These are phyloP conservation scores for Eurois occulta DNA, from an alignment of 2,888 invertebrate genomes.

Conservation along the genomic window DNA sequence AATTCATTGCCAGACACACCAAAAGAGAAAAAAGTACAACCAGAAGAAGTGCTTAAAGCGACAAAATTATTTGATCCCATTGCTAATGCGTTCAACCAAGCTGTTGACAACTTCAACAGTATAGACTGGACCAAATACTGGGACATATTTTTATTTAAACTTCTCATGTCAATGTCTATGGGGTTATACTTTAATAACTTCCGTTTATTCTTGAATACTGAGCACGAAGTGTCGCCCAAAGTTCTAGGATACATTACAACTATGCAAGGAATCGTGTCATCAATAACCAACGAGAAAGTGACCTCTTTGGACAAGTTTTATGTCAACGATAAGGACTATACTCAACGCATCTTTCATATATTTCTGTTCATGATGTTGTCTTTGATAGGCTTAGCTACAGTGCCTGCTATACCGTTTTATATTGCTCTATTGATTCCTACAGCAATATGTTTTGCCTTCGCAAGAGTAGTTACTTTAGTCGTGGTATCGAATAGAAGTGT, in stretches of 20 bases:
- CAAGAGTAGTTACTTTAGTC: slow-evolving; percentile 87
- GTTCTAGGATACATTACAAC: slow-evolving; percentile 90
- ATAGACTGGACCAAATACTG: slow-evolving; percentile 89
- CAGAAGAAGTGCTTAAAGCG: slow-evolving; percentile 43
- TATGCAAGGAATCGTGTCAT: slow-evolving; percentile 85
- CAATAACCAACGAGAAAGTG: slow-evolving; percentile 84
- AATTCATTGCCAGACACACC: slow-evolving; percentile 66
- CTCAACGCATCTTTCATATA: slow-evolving; percentile 82
- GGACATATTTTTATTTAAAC: slow-evolving; percentile 88
- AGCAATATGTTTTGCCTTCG: slow-evolving; percentile 82
- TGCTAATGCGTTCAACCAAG: slow-evolving; percentile 72
- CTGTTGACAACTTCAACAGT: slow-evolving; percentile 82
- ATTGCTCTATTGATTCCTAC: slow-evolving; percentile 86
- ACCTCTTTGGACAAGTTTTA: slow-evolving; percentile 84
- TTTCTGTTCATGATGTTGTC: slow-evolving; percentile 83
- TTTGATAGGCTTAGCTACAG: slow-evolving; percentile 81
- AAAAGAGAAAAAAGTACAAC: slow-evolving; percentile 60
- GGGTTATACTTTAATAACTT: slow-evolving; percentile 88
- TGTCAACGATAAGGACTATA: slow-evolving; percentile 80
- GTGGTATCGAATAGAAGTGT: slow-evolving; percentile 85
- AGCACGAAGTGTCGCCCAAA: slow-evolving; percentile 84
- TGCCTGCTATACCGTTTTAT: slow-evolving; percentile 80
- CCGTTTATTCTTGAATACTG: slow-evolving; percentile 83
- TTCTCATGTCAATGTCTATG: slow-evolving; percentile 86
- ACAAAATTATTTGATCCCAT: slow-evolving; percentile 69